phyloP scores from a whole-genome alignment of 1,140 invertebrate species.

The Bicyclus anynana region DNA sequence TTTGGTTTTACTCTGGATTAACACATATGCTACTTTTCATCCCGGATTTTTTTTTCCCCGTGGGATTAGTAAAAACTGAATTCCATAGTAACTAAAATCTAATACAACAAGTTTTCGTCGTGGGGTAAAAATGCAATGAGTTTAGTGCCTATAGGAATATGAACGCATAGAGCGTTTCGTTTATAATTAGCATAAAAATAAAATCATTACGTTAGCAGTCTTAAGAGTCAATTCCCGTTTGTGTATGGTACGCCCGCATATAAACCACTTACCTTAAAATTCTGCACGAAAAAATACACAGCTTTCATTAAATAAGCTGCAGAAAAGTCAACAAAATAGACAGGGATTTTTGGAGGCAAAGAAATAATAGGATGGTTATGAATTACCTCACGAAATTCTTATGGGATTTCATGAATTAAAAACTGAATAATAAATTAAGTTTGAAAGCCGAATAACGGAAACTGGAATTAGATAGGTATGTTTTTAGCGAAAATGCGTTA shows the following conservation, averaged over 20 bases:
- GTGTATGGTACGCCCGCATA: constrained; percentile 7
- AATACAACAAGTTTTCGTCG: too few relatives aligned
- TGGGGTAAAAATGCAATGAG: too few relatives aligned
- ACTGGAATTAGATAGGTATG: neutral
- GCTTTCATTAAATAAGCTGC: constrained; percentile 21
- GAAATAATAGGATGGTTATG: constrained; percentile 10
- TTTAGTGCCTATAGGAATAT: neutral
- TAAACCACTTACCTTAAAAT: constrained; percentile 22
- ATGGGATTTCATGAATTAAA: constrained; percentile 2
- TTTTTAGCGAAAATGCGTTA: constrained; percentile 3
- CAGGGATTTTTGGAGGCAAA: constrained; percentile 13
- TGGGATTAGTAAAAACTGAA: too few relatives aligned
- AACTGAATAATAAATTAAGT: neutral
- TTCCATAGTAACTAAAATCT: too few relatives aligned
- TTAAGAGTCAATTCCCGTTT: constrained; percentile 15
- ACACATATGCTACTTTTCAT: neutral
- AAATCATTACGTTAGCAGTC: constrained; percentile 15
- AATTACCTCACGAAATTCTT: constrained; percentile 14
- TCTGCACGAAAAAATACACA: constrained; percentile 14
- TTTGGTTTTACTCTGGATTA: too few relatives aligned
- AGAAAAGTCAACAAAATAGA: constrained; percentile 12
- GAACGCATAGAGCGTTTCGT: neutral
- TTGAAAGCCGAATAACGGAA: neutral
- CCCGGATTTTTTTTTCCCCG: too few relatives aligned
- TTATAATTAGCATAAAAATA: constrained; percentile 12